Evolutionary conservation across 2,888 invertebrate species (phyloP), one percentile per base, ranked within the genome.

Genomic region (Dasysyrphus tricinctus): DNA sequence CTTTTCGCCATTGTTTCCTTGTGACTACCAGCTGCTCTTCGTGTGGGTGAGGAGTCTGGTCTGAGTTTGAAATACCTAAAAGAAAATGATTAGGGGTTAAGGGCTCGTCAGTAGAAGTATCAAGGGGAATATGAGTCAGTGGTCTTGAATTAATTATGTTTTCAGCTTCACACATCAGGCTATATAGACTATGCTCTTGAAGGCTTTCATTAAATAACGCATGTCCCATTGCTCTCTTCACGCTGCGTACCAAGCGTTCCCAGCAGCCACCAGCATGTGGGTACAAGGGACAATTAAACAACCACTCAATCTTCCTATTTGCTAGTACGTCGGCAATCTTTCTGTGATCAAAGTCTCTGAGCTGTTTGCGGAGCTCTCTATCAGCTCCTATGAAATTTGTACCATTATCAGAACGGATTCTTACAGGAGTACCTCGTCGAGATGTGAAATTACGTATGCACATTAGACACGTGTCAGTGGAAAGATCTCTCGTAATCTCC

Each of bases 291-390:
- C 32, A 56, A 32, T 56, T 56, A n/a, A 56, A 56, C 7, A 56
- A 14, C 56, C 14, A 59, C 9, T 39, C 72, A 1, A 51, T 59
- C 0, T 37, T 72, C 29, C 42, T 12, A 19, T n/a, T 51, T 1
- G 61, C 57, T 11, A 63, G 61, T 3, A 32, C 51, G 16, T 78
- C 59, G 0, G 37, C 34, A 34, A 78, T 63, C n/a, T n/a, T n/a
- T n/a, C n/a, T n/a, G n/a, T n/a, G n/a, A n/a, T n/a, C n/a, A n/a
- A n/a, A n/a, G n/a, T n/a, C n/a, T n/a, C n/a, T n/a, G n/a, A n/a
- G n/a, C n/a, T n/a, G n/a, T n/a, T n/a, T n/a, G n/a, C n/a, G n/a
- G n/a, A n/a, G 34, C 6, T 9, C 37, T 39, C 37, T 39, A 11
- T 39, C 37, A 11, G 37, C 37, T 39, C 37, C 37, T 39, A 39